Percentiles rank a stretch among this genome's conserved stretches.
phyloP scores from a whole-genome alignment of 1,140 invertebrate species.

The Listronotus oregonensis region DNA sequence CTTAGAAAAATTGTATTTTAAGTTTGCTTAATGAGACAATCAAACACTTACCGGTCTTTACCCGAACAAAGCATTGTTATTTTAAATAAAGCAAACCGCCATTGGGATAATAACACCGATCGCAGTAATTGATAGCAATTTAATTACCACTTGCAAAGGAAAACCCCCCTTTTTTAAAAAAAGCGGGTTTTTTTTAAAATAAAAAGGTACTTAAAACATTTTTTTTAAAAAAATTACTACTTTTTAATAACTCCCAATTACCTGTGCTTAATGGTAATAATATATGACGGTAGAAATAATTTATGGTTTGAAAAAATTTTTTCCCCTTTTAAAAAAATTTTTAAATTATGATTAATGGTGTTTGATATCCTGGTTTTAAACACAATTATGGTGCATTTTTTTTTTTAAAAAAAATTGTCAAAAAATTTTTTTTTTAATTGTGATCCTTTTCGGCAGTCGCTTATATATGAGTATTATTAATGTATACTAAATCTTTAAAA shows the following conservation, averaged over 20 bases:
- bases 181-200: slow-evolving; percentile 29
- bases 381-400: no score
- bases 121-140: slow-evolving; percentile 30
- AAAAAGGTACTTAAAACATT: slow-evolving; percentile 27
- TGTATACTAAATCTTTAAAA: no score
- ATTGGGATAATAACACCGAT: slow-evolving; percentile 26
- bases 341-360: slow-evolving; percentile 3
- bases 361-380: no score
- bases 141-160: slow-evolving; percentile 30
- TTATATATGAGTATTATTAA: no score
- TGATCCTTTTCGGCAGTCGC: no score
- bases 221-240: slow-evolving; percentile 24
- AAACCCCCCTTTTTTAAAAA: slow-evolving; percentile 33
- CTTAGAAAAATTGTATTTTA: no score
- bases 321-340: not conserved
- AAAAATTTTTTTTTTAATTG: no score
- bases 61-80: no score
- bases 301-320: slow-evolving; percentile 16
- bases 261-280: slow-evolving; percentile 18
- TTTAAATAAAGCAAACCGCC: slow-evolving; percentile 17
- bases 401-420: no score
- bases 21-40: no score
- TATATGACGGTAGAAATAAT: slow-evolving; percentile 14
- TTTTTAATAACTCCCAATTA: slow-evolving; percentile 33
- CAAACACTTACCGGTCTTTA: no score